Conservation (phyloP, 2,113 vertebrate genomes). For the Promerops cafer region DNA sequence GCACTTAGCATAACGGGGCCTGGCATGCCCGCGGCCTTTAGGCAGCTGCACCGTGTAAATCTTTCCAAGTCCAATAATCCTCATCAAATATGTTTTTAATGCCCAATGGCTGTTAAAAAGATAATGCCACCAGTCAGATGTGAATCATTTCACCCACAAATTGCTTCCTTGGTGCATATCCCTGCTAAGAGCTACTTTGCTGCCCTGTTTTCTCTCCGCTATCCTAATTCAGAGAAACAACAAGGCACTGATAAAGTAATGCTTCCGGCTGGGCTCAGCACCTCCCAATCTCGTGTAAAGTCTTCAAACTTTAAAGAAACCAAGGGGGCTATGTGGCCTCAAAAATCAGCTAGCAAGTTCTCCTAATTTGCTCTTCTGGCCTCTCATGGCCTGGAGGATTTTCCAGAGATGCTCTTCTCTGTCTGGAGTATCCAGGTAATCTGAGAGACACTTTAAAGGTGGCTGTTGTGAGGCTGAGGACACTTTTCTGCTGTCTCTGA, state of each 20-base stretch:
- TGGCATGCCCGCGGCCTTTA: not conserved
- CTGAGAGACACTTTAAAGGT: not conserved
- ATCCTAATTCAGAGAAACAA: not conserved
- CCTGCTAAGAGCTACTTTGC: not conserved
- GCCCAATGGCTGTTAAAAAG: not conserved
- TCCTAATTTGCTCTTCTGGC: not conserved
- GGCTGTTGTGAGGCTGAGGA: not conserved
- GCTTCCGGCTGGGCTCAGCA: not conserved
- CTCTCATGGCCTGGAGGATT: not conserved
- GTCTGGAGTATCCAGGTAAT: not conserved
- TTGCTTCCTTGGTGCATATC: not conserved
- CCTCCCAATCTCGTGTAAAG: not conserved
- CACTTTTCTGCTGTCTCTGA: not conserved
- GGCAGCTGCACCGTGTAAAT: not conserved
- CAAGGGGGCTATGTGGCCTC: not conserved
- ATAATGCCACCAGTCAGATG: not conserved
- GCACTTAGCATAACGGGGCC: not conserved
- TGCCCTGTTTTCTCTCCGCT: not conserved
- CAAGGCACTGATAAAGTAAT: not conserved
- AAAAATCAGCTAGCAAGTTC: not conserved
- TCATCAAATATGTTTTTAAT: not conserved
- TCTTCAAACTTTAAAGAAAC: not conserved
- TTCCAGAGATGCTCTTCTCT: not conserved
- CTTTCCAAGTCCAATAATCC: constrained; percentile 9
- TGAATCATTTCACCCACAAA: not conserved